Evolutionary conservation across 1,140 invertebrate genomes (phyloP).

Genomic region (Ceratosolen fusciceps): DNA sequence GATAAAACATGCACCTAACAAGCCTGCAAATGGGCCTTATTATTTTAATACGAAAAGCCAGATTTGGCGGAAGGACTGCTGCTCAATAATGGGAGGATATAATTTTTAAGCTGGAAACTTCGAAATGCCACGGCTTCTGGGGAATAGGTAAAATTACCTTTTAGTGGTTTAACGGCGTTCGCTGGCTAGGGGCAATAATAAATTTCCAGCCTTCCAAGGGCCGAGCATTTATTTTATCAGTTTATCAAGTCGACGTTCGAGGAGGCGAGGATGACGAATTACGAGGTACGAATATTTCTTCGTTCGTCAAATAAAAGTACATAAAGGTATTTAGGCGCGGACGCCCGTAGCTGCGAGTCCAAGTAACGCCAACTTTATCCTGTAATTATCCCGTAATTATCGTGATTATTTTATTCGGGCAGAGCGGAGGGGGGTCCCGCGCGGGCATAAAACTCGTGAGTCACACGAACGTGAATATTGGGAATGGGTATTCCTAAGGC

Average conservation of each 20-base stretch:
- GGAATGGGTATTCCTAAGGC: neutral
- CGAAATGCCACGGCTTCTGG: neutral
- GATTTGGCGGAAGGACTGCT: too few species aligned
- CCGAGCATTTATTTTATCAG: constrained; percentile 3
- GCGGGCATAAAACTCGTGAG: neutral
- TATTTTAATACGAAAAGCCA: too few species aligned
- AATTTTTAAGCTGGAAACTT: constrained; percentile 10
- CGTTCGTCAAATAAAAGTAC: too few species aligned
- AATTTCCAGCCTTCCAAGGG: neutral
- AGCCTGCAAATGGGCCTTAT: too few species aligned
- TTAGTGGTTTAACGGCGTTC: neutral
- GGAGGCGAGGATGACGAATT: constrained; percentile 5
- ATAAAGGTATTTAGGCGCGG: too few species aligned
- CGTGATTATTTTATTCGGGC: neutral
- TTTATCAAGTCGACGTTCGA: neutral
- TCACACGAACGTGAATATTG: neutral
- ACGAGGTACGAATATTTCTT: neutral
- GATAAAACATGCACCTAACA: too few species aligned
- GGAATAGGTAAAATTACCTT: constrained; percentile 7
- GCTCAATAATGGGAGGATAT: too few species aligned
- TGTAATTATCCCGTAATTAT: neutral
- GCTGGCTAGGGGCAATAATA: neutral
- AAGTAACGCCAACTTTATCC: neutral
- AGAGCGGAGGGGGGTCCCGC: neutral
- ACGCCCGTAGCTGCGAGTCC: too few species aligned